Evolutionary conservation across 1,140 invertebrate species (phyloP).

Genomic region (Tyrophagus putrescentiae): DNA sequence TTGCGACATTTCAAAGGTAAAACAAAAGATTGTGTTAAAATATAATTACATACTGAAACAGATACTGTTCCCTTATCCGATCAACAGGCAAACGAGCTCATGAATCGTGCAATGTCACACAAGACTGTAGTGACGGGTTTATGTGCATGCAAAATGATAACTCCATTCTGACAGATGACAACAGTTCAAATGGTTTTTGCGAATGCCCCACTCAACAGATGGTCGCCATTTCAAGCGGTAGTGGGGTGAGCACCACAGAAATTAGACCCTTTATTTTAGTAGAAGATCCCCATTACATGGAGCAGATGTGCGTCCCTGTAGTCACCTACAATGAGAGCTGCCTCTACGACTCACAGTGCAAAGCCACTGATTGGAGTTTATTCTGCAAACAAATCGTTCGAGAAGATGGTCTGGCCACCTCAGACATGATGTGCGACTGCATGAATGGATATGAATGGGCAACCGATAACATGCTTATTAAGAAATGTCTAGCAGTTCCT

Average conservation of each 20-base stretch:
- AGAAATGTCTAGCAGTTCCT: neutral
- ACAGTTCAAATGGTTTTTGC: neutral
- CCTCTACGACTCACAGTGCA: neutral
- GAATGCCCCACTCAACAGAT: neutral
- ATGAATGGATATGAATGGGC: neutral
- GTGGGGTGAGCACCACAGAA: neutral
- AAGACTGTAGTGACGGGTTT: neutral
- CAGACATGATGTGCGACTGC: neutral
- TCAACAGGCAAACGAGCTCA: neutral
- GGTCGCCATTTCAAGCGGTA: no score
- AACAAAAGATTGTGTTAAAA: no score
- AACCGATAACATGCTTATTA: neutral
- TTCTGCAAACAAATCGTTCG: neutral
- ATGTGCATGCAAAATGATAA: neutral
- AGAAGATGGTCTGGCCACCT: neutral
- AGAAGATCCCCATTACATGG: neutral
- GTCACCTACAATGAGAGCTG: neutral
- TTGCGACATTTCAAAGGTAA: neutral
- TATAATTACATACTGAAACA: no score
- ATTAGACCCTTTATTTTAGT: neutral
- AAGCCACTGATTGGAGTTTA: neutral
- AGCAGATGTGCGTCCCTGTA: neutral
- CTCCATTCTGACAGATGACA: neutral
- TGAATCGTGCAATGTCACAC: neutral
- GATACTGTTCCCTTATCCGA: neutral